Percentiles rank a stretch among this genome's conserved stretches.
phyloP scores from a whole-genome alignment of 2,113 vertebrate species.

The Psittacula cyanocephala region DNA sequence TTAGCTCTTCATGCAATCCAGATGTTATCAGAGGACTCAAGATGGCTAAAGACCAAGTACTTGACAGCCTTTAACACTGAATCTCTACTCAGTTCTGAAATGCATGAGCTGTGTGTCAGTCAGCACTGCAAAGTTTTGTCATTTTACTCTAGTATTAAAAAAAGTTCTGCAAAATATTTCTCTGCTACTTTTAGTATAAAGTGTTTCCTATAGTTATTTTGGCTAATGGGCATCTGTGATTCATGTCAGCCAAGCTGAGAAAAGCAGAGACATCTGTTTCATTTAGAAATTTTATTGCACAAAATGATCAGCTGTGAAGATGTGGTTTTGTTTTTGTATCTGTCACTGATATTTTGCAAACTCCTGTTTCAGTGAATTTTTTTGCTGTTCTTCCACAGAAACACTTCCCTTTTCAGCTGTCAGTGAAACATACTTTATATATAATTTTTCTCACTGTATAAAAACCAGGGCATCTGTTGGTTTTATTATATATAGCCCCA shows the following conservation, averaged over 20 bases:
- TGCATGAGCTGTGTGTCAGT: neutral
- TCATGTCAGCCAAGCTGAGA: slow-evolving; percentile 38
- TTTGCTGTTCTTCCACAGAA: neutral
- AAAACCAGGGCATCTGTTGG: neutral
- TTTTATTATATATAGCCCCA: neutral
- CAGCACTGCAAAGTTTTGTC: neutral
- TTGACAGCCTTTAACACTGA: neutral
- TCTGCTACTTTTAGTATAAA: slow-evolving; percentile 10
- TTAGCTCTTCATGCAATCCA: neutral
- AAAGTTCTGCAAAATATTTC: neutral
- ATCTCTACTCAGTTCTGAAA: neutral
- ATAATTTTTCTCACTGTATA: neutral
- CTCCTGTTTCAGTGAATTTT: slow-evolving; percentile 29
- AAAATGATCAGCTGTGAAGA: slow-evolving; percentile 60
- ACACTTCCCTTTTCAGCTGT: neutral
- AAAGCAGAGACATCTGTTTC: slow-evolving; percentile 58
- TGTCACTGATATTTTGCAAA: slow-evolving; percentile 52
- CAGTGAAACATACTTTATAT: neutral
- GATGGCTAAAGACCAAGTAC: neutral
- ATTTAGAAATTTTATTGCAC: slow-evolving; percentile 32
- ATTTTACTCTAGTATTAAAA: neutral
- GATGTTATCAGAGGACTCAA: neutral
- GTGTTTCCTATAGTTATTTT: slow-evolving; percentile 44
- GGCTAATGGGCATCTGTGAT: slow-evolving; percentile 50
- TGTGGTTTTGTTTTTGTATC: slow-evolving; percentile 55